phyloP scores from a whole-genome alignment of 2,888 invertebrate species.

The Zhuqinia jingwanae region DNA sequence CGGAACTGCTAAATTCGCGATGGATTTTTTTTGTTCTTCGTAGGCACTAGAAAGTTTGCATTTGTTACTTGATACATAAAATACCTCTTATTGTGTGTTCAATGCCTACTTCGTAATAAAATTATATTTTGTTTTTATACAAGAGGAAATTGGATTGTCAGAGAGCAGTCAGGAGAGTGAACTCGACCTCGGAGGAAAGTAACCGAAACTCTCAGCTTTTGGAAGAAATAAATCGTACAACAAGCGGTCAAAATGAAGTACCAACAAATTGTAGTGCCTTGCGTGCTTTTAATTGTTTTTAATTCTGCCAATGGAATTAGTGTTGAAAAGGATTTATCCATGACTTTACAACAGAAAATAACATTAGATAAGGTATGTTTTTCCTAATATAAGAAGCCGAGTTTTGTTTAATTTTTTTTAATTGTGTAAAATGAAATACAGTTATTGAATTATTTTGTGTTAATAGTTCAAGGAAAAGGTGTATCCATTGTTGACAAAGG shows the following conservation, averaged over 20 bases:
- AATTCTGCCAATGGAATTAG: neutral
- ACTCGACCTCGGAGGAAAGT: neutral
- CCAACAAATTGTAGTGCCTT: neutral
- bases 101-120: too few species aligned
- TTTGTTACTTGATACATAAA: slow-evolving; percentile 7
- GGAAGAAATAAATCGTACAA: too few species aligned
- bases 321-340: slow-evolving; percentile 46
- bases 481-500: neutral
- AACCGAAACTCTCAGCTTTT: neutral
- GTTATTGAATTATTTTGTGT: neutral
- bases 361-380: slow-evolving; percentile 51
- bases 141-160: neutral
- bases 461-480: slow-evolving; percentile 36
- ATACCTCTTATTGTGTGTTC: too few species aligned
- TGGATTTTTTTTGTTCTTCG: neutral
- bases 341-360: slow-evolving; percentile 31
- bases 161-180: neutral
- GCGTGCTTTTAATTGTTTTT: neutral
- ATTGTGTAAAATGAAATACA: too few species aligned
- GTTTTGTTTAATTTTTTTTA: too few species aligned
- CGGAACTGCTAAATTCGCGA: neutral
- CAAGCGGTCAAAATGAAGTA: neutral
- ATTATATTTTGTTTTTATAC: too few species aligned
- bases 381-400: too few species aligned
- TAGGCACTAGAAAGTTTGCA: neutral